Evolutionary conservation across 2,113 vertebrate genomes (phyloP).

Genomic region (Spheniscus mendiculus): DNA sequence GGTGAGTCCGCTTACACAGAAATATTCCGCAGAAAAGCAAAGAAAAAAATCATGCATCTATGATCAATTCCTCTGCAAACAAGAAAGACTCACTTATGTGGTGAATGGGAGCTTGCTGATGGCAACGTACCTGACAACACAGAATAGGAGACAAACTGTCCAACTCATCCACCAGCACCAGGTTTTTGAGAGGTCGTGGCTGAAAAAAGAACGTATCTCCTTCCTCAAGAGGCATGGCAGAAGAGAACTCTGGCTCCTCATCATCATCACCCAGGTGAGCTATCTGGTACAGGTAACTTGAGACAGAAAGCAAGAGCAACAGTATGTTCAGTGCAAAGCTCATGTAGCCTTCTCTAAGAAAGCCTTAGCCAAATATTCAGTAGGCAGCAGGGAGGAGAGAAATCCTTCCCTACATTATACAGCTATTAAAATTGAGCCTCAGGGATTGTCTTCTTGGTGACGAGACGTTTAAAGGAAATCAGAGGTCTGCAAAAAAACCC

Average conservation of each 20-base stretch:
- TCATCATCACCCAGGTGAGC: constrained; percentile 97
- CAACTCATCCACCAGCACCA: constrained; percentile 94
- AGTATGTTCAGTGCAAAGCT: background rate
- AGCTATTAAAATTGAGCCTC: background rate
- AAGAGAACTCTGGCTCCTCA: constrained; percentile 98
- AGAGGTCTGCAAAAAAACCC: background rate
- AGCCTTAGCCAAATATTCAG: background rate
- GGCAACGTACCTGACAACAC: constrained; percentile 86
- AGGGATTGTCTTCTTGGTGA: background rate
- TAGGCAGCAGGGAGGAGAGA: background rate
- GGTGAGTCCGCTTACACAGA: background rate
- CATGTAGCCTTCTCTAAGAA: background rate
- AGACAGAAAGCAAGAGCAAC: background rate
- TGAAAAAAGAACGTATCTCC: constrained; percentile 99
- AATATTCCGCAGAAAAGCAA: background rate
- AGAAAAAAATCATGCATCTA: background rate
- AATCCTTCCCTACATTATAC: background rate
- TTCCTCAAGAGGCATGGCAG: constrained; percentile 97
- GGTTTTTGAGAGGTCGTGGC: constrained; percentile 94
- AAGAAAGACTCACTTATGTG: background rate
- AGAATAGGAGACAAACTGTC: constrained; percentile 97
- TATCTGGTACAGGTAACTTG: constrained; percentile 96
- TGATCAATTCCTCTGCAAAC: background rate
- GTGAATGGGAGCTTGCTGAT: background rate
- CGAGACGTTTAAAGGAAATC: background rate